These are phyloP conservation scores for Dascyllus trimaculatus DNA, from an alignment of 2,113 vertebrate genomes.

Conservation along the genomic window DNA sequence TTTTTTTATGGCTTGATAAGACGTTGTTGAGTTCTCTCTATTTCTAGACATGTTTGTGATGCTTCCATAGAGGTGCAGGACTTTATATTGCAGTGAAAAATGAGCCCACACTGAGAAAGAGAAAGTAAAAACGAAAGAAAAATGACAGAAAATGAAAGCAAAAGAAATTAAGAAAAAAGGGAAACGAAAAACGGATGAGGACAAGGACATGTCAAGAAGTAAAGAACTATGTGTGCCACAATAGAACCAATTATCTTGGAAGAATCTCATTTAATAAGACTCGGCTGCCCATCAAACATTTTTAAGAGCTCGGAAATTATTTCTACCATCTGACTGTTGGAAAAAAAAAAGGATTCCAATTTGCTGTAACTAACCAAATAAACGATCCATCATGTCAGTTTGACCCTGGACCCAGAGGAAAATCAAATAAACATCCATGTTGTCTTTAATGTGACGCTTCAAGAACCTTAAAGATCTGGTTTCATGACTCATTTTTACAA, in stretches of 20 bases:
- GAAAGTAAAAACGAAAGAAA: neutral
- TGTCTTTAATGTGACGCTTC: too few species aligned
- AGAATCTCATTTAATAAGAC: neutral
- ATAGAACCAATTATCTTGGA: constrained; percentile 1
- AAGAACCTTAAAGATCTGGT: too few species aligned
- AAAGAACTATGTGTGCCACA: neutral
- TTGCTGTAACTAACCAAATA: constrained; percentile 17
- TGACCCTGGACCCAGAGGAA: neutral
- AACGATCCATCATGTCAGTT: constrained; percentile 2
- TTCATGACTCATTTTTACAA: too few species aligned
- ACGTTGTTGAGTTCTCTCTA: too few species aligned
- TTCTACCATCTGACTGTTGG: constrained; percentile 46
- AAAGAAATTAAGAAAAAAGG: neutral
- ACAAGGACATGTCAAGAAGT: neutral
- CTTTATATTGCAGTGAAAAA: too few species aligned
- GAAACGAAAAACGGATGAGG: too few species aligned
- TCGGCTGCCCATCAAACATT: constrained; percentile 3
- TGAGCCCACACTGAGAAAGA: neutral
- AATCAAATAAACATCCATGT: too few species aligned
- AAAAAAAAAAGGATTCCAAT: constrained; percentile 42
- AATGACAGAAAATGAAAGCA: neutral
- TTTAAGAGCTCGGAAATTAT: constrained; percentile 35
- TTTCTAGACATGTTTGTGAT: too few species aligned
- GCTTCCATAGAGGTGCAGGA: too few species aligned
- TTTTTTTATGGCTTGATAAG: too few species aligned